These are phyloP conservation scores for Pterocles burchelli DNA, from an alignment of 2,113 vertebrate genomes.

Conservation along the genomic window DNA sequence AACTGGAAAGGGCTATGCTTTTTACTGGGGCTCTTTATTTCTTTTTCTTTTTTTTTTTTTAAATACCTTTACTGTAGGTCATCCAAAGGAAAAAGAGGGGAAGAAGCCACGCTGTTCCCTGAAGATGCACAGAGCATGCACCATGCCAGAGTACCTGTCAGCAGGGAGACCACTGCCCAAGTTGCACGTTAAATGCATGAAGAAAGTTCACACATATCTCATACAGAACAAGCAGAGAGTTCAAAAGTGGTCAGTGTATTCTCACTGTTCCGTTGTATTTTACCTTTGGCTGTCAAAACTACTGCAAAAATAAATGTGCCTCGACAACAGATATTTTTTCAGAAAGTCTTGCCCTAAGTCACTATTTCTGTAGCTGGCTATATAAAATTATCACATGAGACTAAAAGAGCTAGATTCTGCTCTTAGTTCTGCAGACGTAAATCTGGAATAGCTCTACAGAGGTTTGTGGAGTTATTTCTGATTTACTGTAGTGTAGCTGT, in stretches of 20 bases:
- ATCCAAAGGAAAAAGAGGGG: neutral
- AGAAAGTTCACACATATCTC: neutral
- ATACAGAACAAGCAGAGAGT: neutral
- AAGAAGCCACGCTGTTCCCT: neutral
- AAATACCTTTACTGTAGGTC: fast-evolving
- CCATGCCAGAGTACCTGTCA: neutral
- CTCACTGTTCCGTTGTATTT: neutral
- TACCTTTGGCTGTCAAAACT: neutral
- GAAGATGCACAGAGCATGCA: neutral
- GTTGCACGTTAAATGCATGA: neutral
- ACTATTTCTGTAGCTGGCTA: neutral
- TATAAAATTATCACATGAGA: neutral
- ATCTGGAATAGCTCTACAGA: slow-evolving; percentile 14
- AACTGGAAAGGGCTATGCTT: neutral
- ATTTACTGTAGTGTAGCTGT: neutral
- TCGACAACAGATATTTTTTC: neutral
- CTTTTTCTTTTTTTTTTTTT: too few relatives aligned
- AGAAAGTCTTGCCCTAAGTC: neutral
- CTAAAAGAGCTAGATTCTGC: neutral
- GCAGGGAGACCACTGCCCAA: neutral
- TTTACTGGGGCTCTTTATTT: neutral
- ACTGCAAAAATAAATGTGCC: neutral
- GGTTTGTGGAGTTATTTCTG: slow-evolving; percentile 21
- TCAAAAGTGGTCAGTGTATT: neutral
- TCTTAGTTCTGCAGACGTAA: neutral